Evolutionary conservation across 2,797 vertebrate species (phyloP), one percentile per base, ranked within the genome.

Genomic region (Anas acuta): DNA sequence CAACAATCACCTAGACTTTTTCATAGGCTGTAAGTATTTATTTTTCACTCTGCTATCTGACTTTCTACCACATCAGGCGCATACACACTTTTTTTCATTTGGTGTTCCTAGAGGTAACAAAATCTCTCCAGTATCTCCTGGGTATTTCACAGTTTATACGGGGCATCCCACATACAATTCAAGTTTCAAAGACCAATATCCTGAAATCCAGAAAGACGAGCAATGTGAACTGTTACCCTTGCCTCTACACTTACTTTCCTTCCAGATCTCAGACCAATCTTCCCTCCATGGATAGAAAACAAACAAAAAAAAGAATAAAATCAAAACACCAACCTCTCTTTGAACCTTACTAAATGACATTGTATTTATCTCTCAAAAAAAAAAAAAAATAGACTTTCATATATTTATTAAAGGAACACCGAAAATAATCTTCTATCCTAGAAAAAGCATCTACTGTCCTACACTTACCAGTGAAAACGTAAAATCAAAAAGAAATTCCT

Each of bases 181-280:
- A 60, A 60, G 32, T 28, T 78, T 54, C 61, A 60, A 58, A 64
- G 43, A 6, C 65, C 67, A 85, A 64, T 41, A 69, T 7, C 51
- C 43, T 41, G 33, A 84, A 76, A 58, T 51, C 47, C 61, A 72
- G 30, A 85, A 73, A 64, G 26, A 17, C 10, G 12, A 37, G 17
- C 33, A 90, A 57, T 53, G 6, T 30, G 30, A 62, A 47, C 22
- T n/a, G 13, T 22, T 45, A 37, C 23, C 2, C 9, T 43, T 82
- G 11, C 26, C 82, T 25, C 28, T 70, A 32, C 21, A 30, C 7
- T 76, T 78, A 39, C 43, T 93, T 87, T 69, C 6, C 32, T 76
- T 62, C 17, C 0, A 0, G 47, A 49, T 39, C 32, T 87, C 43
- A 80, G 32, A 47, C 3, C 2, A 53, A 13, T 13, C 7, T 58